A percentile compares a stretch with the other conserved stretches of the same genome.
Evolutionary conservation across 2,113 vertebrate genomes (phyloP).

Genomic region (Gambusia holbrooki): DNA sequence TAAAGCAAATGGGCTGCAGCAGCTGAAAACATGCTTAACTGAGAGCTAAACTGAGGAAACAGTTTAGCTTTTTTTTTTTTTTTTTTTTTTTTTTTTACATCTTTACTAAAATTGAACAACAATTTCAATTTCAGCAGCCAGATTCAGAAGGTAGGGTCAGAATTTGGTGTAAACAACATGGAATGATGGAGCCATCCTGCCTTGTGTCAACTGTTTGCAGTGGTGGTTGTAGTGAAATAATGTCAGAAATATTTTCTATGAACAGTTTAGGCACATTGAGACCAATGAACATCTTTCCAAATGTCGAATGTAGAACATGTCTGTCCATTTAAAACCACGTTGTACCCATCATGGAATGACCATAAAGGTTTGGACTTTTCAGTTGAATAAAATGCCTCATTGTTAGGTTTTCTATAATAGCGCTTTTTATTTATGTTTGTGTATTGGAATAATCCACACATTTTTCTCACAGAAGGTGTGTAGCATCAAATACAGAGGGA

Average conservation of each 20-base stretch:
- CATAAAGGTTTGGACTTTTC: neutral
- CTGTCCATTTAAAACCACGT: too few species aligned
- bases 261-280: too few species aligned
- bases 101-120: too few species aligned
- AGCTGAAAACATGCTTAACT: neutral
- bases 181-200: too few species aligned
- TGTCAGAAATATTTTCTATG: neutral
- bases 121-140: neutral
- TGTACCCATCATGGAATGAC: neutral
- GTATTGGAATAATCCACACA: conserved; percentile 2
- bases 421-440: neutral
- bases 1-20: neutral
- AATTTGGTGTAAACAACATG: neutral
- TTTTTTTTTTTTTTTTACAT: too few species aligned
- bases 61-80: too few species aligned
- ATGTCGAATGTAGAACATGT: too few species aligned
- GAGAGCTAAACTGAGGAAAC: neutral
- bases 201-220: too few species aligned
- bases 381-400: neutral
- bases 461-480: conserved; percentile 23
- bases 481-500: conserved; percentile 54
- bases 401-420: neutral
- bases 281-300: too few species aligned
- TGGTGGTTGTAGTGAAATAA: neutral
- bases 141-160: neutral